These are phyloP conservation scores for Macquaria australasica DNA, from an alignment of 2,113 vertebrate species.

Conservation along the genomic window DNA sequence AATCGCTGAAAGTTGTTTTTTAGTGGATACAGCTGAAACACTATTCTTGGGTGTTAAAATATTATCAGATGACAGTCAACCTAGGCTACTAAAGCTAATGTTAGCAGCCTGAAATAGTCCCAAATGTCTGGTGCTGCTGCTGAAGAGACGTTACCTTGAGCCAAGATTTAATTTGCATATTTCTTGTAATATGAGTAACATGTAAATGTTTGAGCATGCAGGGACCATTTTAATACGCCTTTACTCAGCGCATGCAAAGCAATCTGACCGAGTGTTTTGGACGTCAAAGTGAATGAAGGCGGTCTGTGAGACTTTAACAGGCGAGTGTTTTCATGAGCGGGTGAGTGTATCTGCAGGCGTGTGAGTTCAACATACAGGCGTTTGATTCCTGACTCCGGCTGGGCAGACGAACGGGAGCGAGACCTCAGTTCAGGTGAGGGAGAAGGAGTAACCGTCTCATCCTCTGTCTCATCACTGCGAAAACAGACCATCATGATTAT, in stretches of 20 bases:
- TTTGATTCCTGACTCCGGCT: constrained; percentile 97
- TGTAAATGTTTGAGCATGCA: constrained; percentile 2
- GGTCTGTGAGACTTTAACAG: not conserved
- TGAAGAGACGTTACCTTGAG: not conserved
- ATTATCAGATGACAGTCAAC: too few species aligned
- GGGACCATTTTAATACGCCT: not conserved
- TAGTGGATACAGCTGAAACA: not conserved
- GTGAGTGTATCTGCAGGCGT: not conserved
- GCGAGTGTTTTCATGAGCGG: not conserved
- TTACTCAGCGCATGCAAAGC: not conserved
- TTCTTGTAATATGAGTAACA: too few species aligned
- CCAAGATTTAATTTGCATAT: not conserved
- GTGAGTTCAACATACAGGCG: constrained; percentile 89
- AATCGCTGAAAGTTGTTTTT: not conserved
- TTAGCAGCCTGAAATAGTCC: not conserved
- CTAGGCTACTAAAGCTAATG: not conserved
- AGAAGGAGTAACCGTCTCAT: constrained; percentile 85
- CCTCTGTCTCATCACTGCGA: constrained; percentile 92
- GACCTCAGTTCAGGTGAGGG: constrained; percentile 80
- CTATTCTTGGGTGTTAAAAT: not conserved
- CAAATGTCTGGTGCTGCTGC: not conserved
- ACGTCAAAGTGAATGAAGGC: not conserved
- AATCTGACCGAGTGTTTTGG: not conserved
- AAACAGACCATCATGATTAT: not conserved
- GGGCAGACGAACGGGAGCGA: constrained; percentile 84